Conservation (phyloP, 2,113 vertebrate species). For the Tyto alba region DNA sequence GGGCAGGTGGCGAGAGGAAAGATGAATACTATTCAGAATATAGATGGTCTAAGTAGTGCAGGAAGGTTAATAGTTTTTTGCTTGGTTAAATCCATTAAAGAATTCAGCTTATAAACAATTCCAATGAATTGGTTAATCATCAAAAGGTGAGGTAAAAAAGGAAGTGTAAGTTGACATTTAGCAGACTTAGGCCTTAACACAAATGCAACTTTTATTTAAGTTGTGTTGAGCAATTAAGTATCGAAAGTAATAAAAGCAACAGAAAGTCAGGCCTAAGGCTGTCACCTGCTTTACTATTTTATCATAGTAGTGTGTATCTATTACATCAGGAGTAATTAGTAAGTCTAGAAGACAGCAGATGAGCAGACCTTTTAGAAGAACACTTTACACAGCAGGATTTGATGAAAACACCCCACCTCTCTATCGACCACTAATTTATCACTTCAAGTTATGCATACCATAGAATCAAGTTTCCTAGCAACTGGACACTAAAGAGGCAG, state of each 20-base stretch:
- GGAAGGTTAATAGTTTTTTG: not conserved
- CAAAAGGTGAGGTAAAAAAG: not conserved
- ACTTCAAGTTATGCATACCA: not conserved
- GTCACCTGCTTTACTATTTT: not conserved
- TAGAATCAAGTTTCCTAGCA: too few species aligned
- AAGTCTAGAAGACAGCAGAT: not conserved
- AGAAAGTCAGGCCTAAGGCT: not conserved
- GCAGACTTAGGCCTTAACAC: not conserved
- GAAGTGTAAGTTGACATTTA: fast-evolving
- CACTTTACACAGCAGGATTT: not conserved
- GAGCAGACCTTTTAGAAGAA: not conserved
- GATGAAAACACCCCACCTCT: not conserved
- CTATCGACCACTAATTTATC: not conserved
- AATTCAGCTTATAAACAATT: not conserved
- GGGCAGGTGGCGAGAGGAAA: not conserved
- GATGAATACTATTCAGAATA: not conserved
- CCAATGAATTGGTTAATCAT: not conserved
- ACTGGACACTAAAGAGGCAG: fast-evolving
- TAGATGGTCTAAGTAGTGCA: not conserved
- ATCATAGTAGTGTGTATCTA: fast-evolving
- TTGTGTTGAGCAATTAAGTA: not conserved
- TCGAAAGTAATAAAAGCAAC: not conserved
- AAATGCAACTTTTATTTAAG: not conserved
- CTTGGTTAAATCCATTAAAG: not conserved
- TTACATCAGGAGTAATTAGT: not conserved